Evolutionary conservation across 2,797 vertebrate genomes (phyloP), one percentile per base, ranked within the genome.

Genomic region (Meda fulgida): DNA sequence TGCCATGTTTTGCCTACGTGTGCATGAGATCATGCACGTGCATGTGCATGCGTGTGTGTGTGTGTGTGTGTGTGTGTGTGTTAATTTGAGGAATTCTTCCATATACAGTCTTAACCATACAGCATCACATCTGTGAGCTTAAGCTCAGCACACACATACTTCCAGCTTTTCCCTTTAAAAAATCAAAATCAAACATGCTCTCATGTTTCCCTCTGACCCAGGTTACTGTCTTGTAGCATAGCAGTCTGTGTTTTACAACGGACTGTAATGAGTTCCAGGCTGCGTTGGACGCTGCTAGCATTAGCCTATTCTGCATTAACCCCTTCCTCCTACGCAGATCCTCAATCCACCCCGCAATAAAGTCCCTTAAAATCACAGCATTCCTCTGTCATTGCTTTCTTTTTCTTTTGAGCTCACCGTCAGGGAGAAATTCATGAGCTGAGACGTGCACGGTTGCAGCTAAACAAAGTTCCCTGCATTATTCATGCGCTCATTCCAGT

Each of bases 251-350:
- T 79, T 87, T 78, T 78, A 84, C 11, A 46, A 66, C 67, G 43
- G 40, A 84, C 48, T 81, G 26, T 90, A 88, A 89, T 89, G 85
- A 87, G 67, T 87, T 88, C 78, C 89, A 89, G 84, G 79, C 67
- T 38, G 60, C 80, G 70, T 76, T 72, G 72, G 70, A 78, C 63
- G 48, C 63, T 80, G 84, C 78, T 86, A 82, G 29, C 70, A 73
- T 84, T 85, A 79, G 85, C 66, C 77, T 76, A 21, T 78, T 58
- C 53, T 73, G 40, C 80, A 55, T 85, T 88, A 85, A 85, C 87
- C 80, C 70, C 23, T 82, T 83, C 31, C 38, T 46, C 71, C 23
- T 16, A 80, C 11, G 0, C 53, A 84, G 18, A 60, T 84, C 66
- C 67, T 79, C 13, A 58, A 63, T 63, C 53, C 67, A 51, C 55